Conservation (phyloP, 2,888 invertebrate genomes). For the Polydrusus cervinus region DNA sequence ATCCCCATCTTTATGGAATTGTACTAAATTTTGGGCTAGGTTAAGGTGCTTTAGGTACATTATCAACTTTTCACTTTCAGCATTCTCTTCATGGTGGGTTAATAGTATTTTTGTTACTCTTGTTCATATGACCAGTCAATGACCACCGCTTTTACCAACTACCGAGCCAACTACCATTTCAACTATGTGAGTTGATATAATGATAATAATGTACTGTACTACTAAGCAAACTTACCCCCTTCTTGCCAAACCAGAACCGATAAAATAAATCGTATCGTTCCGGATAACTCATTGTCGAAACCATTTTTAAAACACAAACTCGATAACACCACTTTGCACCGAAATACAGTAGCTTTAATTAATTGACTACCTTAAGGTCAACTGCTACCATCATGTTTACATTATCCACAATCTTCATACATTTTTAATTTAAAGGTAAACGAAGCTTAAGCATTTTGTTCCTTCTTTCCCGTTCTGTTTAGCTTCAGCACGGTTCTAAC, state of each 20-base stretch:
- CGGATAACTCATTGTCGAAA: constrained; percentile 31
- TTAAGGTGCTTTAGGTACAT: too few species aligned
- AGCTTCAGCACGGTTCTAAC: constrained; percentile 56
- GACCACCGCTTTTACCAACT: too few species aligned
- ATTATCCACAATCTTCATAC: constrained; percentile 23
- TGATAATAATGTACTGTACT: too few species aligned
- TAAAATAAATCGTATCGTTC: constrained; percentile 49
- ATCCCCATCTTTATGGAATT: too few species aligned
- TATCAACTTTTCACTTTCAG: too few species aligned
- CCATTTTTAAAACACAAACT: constrained; percentile 29
- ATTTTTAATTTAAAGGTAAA: constrained; percentile 16
- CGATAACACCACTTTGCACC: constrained; percentile 14
- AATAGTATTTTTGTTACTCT: too few species aligned
- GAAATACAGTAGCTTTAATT: constrained; percentile 17
- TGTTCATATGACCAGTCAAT: too few species aligned
- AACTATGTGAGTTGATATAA: too few species aligned
- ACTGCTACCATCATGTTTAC: constrained; percentile 9
- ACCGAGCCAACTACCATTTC: constrained; percentile 16
- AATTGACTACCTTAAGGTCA: constrained; percentile 12
- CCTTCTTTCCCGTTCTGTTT: constrained; percentile 49
- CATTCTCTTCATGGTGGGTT: too few species aligned
- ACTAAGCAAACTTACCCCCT: constrained; percentile 31
- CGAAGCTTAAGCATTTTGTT: constrained; percentile 25
- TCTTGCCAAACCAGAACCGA: constrained; percentile 44
- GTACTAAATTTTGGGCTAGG: too few species aligned